Conservation (phyloP, 2,113 vertebrate genomes). For the Emydura subglobosa region DNA sequence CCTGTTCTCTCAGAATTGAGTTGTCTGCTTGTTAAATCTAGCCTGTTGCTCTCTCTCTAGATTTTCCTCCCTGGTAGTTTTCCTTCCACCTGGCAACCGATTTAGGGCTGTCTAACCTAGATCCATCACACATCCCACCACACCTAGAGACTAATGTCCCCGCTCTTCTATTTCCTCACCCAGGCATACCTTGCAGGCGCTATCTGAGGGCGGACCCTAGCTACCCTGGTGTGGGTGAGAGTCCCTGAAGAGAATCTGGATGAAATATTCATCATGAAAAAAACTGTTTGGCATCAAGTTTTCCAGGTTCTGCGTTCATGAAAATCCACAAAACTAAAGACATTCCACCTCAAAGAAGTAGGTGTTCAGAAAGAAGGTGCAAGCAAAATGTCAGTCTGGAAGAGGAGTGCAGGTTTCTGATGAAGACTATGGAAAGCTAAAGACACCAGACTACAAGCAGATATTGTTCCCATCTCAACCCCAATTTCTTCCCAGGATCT, state of each 20-base stretch:
- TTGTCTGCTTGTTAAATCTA: neutral
- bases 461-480: neutral
- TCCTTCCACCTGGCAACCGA: neutral
- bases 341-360: neutral
- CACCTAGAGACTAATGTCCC: neutral
- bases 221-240: neutral
- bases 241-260: neutral
- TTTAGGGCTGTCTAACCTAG: neutral
- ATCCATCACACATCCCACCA: neutral
- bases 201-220: neutral
- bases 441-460: neutral
- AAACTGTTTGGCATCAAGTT: neutral
- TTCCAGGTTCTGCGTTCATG: neutral
- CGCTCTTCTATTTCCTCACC: neutral
- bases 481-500: neutral
- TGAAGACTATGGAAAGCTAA: neutral
- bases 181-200: neutral
- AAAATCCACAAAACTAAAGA: neutral
- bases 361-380: neutral
- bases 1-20: neutral
- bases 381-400: neutral
- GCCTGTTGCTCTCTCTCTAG: neutral
- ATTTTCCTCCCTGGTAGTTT: neutral
- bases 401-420: neutral
- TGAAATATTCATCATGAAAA: neutral